Evolutionary conservation across 1,140 invertebrate species (phyloP).

Genomic region (Nautilus pompilius): DNA sequence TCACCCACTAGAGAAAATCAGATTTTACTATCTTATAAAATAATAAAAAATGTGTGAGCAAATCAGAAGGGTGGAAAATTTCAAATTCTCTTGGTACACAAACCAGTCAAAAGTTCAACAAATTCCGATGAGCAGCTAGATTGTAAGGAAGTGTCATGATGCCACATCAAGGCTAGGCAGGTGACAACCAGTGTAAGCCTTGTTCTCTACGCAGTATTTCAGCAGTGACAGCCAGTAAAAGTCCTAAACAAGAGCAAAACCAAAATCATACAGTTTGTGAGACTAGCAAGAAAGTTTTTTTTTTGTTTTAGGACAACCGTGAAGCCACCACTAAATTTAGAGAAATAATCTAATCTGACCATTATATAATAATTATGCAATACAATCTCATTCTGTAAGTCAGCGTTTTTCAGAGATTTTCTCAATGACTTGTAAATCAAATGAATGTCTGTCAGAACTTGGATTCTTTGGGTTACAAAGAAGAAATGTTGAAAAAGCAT

Average conservation of each 20-base stretch:
- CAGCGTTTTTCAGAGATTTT: background rate
- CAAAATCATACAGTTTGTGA: background rate
- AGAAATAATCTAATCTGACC: background rate
- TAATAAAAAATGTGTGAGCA: too few species aligned
- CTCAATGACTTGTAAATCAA: background rate
- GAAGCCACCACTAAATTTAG: background rate
- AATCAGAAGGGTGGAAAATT: too few species aligned
- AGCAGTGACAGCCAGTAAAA: slow-evolving; percentile 71
- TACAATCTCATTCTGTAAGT: background rate
- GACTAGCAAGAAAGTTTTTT: background rate
- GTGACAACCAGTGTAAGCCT: slow-evolving; percentile 60
- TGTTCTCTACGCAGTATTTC: slow-evolving; percentile 63
- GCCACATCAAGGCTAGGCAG: slow-evolving; percentile 5
- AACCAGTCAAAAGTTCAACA: too few species aligned
- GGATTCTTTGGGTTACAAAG: too few species aligned
- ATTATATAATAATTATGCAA: background rate
- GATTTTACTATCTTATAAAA: too few species aligned
- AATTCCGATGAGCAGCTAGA: too few species aligned
- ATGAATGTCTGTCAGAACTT: too few species aligned
- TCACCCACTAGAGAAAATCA: too few species aligned
- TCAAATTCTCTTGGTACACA: too few species aligned
- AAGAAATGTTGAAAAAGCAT: too few species aligned
- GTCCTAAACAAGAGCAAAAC: slow-evolving; percentile 58
- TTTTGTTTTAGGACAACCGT: background rate
- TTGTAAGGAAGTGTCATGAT: background rate